phyloP scores from a whole-genome alignment of 2,797 vertebrate genomes.

The Podarcis siculus region DNA sequence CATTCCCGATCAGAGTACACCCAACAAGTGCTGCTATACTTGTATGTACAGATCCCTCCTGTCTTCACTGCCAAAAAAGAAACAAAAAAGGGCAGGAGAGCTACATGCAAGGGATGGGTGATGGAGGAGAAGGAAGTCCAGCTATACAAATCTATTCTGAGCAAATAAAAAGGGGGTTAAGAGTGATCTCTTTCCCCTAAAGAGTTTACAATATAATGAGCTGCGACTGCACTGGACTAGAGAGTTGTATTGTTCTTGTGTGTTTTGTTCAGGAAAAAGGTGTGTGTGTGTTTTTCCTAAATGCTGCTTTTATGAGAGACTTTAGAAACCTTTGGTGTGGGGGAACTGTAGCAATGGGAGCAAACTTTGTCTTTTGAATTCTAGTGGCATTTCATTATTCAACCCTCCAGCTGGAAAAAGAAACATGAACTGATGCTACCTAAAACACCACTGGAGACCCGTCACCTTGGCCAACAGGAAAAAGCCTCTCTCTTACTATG shows the following conservation, averaged over 20 bases:
- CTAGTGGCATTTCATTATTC: neutral
- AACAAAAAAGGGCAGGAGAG: neutral
- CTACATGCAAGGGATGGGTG: conserved; percentile 7
- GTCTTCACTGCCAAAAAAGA: conserved; percentile 24
- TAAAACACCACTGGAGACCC: conserved; percentile 34
- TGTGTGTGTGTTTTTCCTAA: conserved; percentile 23
- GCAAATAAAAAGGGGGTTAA: conserved; percentile 5
- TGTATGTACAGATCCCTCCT: conserved; percentile 31
- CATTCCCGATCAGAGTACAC: conserved; percentile 46
- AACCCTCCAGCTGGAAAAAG: neutral
- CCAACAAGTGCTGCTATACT: conserved; percentile 70
- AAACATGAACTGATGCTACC: neutral
- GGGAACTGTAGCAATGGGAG: conserved; percentile 20
- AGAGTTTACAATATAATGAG: conserved; percentile 36
- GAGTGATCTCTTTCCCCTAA: neutral
- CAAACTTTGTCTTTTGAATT: conserved; percentile 27
- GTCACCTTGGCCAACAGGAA: neutral
- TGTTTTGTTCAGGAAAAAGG: conserved; percentile 48
- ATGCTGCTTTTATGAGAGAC: conserved; percentile 69
- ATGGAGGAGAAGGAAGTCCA: neutral
- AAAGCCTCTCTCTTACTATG: neutral
- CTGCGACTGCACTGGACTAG: conserved; percentile 47
- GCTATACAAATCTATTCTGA: neutral
- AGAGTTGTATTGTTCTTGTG: conserved; percentile 40
- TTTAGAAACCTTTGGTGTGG: conserved; percentile 35